Percentiles rank a stretch among this genome's conserved stretches.
Evolutionary conservation across 1,140 invertebrate genomes (phyloP).

Genomic region (Drosophila mayri): DNA sequence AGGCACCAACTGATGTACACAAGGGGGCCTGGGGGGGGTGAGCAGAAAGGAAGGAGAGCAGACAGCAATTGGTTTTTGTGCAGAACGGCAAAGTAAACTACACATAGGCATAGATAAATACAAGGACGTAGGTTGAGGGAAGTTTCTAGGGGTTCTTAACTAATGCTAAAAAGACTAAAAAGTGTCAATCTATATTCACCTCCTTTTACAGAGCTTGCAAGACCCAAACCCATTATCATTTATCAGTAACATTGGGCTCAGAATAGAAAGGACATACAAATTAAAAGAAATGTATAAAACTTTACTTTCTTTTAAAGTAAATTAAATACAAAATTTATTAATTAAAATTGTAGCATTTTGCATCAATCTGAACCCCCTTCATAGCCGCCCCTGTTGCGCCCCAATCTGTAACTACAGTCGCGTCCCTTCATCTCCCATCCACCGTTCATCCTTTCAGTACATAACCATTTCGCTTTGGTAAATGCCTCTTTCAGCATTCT

Average conservation of each 20-base stretch:
- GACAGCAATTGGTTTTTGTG: slow-evolving; percentile 58
- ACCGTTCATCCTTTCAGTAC: slow-evolving; percentile 23
- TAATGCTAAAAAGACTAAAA: too few species aligned
- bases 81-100: slow-evolving; percentile 47
- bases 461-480: slow-evolving; percentile 42
- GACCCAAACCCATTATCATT: too few species aligned
- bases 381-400: not conserved
- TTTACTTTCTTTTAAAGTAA: too few species aligned
- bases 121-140: slow-evolving; percentile 20
- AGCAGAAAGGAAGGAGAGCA: slow-evolving; percentile 43
- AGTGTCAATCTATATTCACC: too few species aligned
- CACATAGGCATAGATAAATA: slow-evolving; percentile 75
- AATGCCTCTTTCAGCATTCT: slow-evolving; percentile 39
- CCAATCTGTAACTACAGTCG: slow-evolving; percentile 50
- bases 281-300: too few species aligned
- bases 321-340: too few species aligned
- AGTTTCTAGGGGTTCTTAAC: too few species aligned
- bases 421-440: slow-evolving; percentile 1
- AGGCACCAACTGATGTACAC: slow-evolving; percentile 47
- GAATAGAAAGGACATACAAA: too few species aligned
- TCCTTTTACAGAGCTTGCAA: too few species aligned
- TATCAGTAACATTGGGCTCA: too few species aligned
- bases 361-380: not conserved
- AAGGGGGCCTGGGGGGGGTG: not conserved
- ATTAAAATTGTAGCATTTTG: not conserved